phyloP scores from a whole-genome alignment of 2,113 vertebrate genomes.

The Macrotus californicus region DNA sequence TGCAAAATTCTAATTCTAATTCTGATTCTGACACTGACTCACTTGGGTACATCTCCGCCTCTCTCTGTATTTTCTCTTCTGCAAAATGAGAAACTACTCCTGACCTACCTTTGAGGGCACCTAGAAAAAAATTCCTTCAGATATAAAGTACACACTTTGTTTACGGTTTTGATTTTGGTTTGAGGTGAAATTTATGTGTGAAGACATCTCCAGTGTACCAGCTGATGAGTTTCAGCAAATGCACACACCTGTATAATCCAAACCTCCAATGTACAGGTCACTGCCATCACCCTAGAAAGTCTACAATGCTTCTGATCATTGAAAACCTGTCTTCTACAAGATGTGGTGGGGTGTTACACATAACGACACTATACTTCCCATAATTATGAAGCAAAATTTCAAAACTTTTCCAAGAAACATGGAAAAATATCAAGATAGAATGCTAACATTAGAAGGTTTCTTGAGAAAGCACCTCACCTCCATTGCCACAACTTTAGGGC shows the following conservation, averaged over 20 bases:
- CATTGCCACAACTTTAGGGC: not conserved
- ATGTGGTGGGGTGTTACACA: not conserved
- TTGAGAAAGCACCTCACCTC: not conserved
- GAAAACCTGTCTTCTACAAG: not conserved
- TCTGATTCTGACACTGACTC: not conserved
- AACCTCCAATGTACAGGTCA: not conserved
- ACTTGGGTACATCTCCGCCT: not conserved
- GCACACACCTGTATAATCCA: not conserved
- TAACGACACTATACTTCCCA: not conserved
- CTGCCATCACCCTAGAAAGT: not conserved
- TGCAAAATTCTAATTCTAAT: not conserved
- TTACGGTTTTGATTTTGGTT: not conserved
- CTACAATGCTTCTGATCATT: not conserved
- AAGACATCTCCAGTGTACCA: not conserved
- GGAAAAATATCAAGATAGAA: not conserved
- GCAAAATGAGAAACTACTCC: slow-evolving; percentile 41
- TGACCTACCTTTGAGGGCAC: not conserved
- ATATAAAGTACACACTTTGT: not conserved
- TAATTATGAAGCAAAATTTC: not conserved
- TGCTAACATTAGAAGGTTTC: not conserved
- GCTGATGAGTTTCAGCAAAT: not conserved
- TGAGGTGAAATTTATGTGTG: not conserved
- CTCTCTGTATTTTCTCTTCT: slow-evolving; percentile 3
- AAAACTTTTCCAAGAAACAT: not conserved
- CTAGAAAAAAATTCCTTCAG: not conserved